Percentiles rank a stretch among this genome's conserved stretches.
phyloP scores from a whole-genome alignment of 2,113 vertebrate genomes.

The Gallinago paraguaiae region DNA sequence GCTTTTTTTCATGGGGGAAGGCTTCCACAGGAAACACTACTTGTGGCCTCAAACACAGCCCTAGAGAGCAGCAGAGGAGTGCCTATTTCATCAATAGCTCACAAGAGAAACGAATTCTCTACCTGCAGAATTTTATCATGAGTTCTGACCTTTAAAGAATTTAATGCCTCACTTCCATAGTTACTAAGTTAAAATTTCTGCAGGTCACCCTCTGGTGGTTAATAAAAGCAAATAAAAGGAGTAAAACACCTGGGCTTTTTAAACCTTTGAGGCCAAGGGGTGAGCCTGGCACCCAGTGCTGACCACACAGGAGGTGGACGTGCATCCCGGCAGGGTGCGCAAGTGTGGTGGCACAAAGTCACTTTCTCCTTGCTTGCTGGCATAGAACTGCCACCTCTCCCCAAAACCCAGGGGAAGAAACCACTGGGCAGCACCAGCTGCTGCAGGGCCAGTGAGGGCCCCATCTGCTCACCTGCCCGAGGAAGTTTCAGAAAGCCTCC shows the following conservation, averaged over 20 bases:
- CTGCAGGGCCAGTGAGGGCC: accelerated
- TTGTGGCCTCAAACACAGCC: background rate
- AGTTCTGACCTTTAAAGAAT: background rate
- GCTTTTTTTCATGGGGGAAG: background rate
- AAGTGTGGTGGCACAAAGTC: accelerated
- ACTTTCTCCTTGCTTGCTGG: accelerated
- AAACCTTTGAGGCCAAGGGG: accelerated
- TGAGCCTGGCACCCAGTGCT: accelerated
- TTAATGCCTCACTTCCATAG: accelerated
- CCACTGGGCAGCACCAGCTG: background rate
- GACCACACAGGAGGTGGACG: accelerated
- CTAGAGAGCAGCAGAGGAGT: accelerated
- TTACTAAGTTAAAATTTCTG: background rate
- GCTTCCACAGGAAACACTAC: background rate
- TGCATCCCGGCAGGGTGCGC: accelerated
- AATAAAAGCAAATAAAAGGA: background rate
- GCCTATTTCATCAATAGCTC: accelerated
- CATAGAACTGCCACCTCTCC: accelerated
- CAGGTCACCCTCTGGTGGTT: background rate
- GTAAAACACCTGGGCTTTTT: accelerated
- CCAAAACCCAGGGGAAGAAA: background rate
- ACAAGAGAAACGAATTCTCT: background rate
- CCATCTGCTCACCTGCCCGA: accelerated
- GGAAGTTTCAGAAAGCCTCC: background rate
- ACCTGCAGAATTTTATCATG: background rate